Evolutionary conservation across 30 jellyfish, hydroid and myxozoan species (phyloP).

Genomic region (Hydractinia symbiolongicarpus): DNA sequence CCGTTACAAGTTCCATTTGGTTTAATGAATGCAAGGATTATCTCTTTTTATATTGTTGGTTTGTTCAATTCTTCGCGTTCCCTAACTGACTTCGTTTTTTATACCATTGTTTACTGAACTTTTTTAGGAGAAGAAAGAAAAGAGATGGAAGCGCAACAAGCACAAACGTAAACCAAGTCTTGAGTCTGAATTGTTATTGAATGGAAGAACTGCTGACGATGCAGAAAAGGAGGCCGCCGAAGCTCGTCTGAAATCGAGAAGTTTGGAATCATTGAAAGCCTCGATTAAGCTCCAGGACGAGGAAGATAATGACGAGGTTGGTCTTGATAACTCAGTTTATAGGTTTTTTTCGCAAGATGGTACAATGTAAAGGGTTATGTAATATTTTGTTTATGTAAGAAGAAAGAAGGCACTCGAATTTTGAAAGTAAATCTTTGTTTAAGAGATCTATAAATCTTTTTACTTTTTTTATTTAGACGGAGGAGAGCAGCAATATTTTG

Average conservation of each 20-base stretch:
- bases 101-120: background rate
- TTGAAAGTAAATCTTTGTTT: too few relatives aligned
- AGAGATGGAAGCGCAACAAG: conserved; percentile 48
- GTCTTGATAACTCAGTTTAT: background rate
- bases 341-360: too few relatives aligned
- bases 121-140: conserved; percentile 52
- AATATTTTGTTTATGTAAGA: too few relatives aligned
- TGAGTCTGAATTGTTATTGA: conserved; percentile 34
- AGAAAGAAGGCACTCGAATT: too few relatives aligned
- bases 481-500: conserved; percentile 1
- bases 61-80: too few relatives aligned
- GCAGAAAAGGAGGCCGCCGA: conserved; percentile 37
- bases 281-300: conserved; percentile 41
- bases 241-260: conserved; percentile 59
- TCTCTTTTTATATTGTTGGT: too few relatives aligned
- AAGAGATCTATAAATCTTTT: background rate
- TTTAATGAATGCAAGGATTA: too few relatives aligned
- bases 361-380: too few relatives aligned
- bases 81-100: too few relatives aligned
- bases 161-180: conserved; percentile 52
- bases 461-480: background rate
- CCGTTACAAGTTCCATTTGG: too few relatives aligned
- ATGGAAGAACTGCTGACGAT: conserved; percentile 27
- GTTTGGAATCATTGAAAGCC: conserved; percentile 78
- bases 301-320: conserved; percentile 13